Conservation (phyloP, 2,797 vertebrate genomes). For the Takifugu ocellatus region DNA sequence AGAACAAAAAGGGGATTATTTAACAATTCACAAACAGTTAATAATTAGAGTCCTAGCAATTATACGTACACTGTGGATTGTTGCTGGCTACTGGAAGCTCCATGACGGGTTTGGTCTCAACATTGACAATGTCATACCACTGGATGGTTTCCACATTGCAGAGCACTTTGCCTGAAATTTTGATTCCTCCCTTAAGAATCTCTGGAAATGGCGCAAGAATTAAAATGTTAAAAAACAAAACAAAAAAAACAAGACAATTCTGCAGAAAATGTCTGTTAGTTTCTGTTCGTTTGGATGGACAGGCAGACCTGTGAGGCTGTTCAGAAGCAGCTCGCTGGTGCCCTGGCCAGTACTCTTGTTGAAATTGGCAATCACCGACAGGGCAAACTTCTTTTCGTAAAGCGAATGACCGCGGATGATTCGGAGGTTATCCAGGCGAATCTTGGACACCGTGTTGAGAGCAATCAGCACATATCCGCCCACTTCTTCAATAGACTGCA, state of each 20-base stretch:
- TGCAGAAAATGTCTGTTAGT: neutral
- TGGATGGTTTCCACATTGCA: constrained; percentile 88
- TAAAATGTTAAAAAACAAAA: neutral
- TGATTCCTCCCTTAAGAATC: constrained; percentile 89
- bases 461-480: constrained; percentile 92
- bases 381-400: constrained; percentile 77
- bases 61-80: constrained; percentile 76
- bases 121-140: constrained; percentile 87
- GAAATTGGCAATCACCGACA: constrained; percentile 83
- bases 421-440: constrained; percentile 89
- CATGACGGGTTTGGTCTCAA: constrained; percentile 54
- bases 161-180: constrained; percentile 78
- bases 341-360: constrained; percentile 55
- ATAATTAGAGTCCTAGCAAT: neutral
- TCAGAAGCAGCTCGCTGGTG: constrained; percentile 80
- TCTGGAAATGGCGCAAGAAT: constrained; percentile 67
- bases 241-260: neutral
- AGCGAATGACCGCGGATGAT: constrained; percentile 91
- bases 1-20: constrained; percentile 2
- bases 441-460: constrained; percentile 81
- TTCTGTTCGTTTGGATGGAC: neutral
- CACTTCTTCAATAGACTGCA: constrained; percentile 92
- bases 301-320: constrained; percentile 82
- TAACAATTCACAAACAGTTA: neutral
- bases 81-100: constrained; percentile 15